Conservation (phyloP, 2,113 vertebrate species). For the Indicator maculatus region DNA sequence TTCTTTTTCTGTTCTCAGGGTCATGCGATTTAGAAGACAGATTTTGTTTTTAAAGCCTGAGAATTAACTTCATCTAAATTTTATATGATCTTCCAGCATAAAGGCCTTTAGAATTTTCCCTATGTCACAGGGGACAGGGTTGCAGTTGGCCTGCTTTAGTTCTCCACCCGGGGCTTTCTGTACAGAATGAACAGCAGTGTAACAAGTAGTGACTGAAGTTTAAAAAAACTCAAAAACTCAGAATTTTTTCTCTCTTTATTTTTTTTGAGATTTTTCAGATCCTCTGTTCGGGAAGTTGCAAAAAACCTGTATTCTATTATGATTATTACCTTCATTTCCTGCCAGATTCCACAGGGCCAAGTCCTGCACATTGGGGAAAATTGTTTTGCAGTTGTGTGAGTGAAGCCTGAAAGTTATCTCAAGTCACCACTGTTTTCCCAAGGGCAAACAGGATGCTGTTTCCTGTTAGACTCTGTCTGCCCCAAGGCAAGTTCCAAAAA, state of each 20-base stretch:
- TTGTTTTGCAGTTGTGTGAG: not conserved
- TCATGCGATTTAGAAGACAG: not conserved
- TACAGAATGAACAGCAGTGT: not conserved
- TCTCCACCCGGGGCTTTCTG: not conserved
- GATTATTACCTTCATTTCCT: conserved; percentile 38
- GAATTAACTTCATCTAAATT: not conserved
- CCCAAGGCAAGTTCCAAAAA: conserved; percentile 57
- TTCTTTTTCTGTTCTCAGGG: not conserved
- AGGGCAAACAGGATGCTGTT: conserved; percentile 49
- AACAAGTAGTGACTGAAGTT: not conserved
- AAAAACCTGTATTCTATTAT: not conserved
- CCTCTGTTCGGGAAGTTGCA: not conserved
- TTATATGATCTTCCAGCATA: not conserved
- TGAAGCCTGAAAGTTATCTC: not conserved
- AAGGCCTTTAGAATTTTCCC: not conserved
- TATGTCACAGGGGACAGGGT: not conserved
- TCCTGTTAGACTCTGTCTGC: conserved; percentile 34
- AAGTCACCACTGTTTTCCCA: conserved; percentile 26
- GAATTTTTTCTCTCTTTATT: too few species aligned
- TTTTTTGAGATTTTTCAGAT: not conserved
- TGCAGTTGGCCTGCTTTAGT: not conserved
- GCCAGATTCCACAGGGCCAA: not conserved
- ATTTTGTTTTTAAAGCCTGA: fast-evolving
- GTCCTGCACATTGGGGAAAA: not conserved
- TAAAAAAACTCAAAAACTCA: not conserved